Base-by-base conservation (phyloP, 2,113 vertebrate genomes). In the Bagarius yarrelli region DNA sequence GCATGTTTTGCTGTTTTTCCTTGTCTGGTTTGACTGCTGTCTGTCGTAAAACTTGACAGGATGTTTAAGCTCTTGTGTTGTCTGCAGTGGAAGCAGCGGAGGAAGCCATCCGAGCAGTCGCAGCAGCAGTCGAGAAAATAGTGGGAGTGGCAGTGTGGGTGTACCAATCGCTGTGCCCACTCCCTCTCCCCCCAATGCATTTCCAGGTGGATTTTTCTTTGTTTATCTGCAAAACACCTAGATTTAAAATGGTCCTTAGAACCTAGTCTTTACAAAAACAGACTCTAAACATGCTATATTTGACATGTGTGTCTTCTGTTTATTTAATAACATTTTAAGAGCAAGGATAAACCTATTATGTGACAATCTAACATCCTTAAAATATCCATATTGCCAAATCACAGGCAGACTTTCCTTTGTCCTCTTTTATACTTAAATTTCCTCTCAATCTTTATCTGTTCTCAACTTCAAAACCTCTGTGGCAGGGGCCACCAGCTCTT, bases 41-140 rank as follows among this genome's bases (percentile, higher is more conserved):
- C 44, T 71, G 44, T 50, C 0, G 4, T 21, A 69, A 70, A 50
- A 50, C 23, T 47, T 13, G 2, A 47, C 14, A 16, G 21, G 64
- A 30, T 76, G 63, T 85, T 27, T 83, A 60, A 74, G 16, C 85
- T 90, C 81, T 32, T 93, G 91, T 71, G 93, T 94, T 83, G 93
- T 92, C 89, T 96, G 95, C 90, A 96, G 96, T 34, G 95, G 95
- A 70, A 96, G 97, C 84, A 98, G 97, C 79, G 97, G 95, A 44
- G 95, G 95, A 70, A 98, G 96, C 81, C 94, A 97, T 79, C 95
- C 95, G 2, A 97, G 96, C 88, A 94, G 96, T 83, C 95, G 91
- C 89, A 98, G 97, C 94, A 98, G 97, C 92, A 98, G 97, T 87
- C 94, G 97, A 34, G 97, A 98, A 90, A 99, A 98, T 92, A 98